These are phyloP conservation scores for Artemia sinica DNA, from an alignment of 2,888 invertebrate species.

Conservation along the genomic window DNA sequence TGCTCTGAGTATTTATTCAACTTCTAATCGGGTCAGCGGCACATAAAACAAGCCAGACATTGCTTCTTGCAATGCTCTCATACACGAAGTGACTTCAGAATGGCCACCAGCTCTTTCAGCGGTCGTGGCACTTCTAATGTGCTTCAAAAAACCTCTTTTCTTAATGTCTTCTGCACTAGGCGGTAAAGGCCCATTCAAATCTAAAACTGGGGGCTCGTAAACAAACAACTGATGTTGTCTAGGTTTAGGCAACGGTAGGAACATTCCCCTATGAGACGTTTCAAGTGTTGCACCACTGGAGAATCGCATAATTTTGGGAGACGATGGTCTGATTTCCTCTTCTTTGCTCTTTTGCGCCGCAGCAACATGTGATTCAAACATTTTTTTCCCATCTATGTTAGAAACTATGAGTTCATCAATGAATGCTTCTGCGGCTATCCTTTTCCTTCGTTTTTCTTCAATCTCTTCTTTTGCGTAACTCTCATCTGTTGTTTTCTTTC, in stretches of 20 bases:
- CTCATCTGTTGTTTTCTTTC: slow-evolving; percentile 42
- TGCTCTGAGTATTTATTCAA: too few relatives aligned
- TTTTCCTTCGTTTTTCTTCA: slow-evolving; percentile 55
- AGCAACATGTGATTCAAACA: slow-evolving; percentile 60
- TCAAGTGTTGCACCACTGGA: slow-evolving; percentile 72
- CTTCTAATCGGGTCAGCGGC: slow-evolving; percentile 14
- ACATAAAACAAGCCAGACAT: slow-evolving; percentile 42
- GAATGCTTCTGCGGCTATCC: slow-evolving; percentile 69
- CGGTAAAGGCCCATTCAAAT: slow-evolving; percentile 53
- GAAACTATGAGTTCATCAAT: slow-evolving; percentile 91
- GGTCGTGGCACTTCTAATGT: slow-evolving; percentile 53
- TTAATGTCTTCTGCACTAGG: slow-evolving; percentile 47
- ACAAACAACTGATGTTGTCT: slow-evolving; percentile 59
- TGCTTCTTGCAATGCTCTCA: slow-evolving; percentile 72
- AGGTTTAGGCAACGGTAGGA: slow-evolving; percentile 48
- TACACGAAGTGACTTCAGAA: slow-evolving; percentile 58
- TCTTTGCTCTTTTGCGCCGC: slow-evolving; percentile 29
- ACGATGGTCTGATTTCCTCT: slow-evolving; percentile 25
- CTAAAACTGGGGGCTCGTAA: slow-evolving; percentile 44
- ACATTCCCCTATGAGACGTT: slow-evolving; percentile 42
- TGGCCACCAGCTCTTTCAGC: slow-evolving; percentile 75
- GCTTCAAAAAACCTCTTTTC: slow-evolving; percentile 47
- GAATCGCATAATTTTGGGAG: slow-evolving; percentile 44
- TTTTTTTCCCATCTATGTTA: slow-evolving; percentile 69
- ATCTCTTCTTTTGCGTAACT: slow-evolving; percentile 43